Evolutionary conservation across 1,140 invertebrate genomes (phyloP).

Genomic region (Melanaphis sacchari): DNA sequence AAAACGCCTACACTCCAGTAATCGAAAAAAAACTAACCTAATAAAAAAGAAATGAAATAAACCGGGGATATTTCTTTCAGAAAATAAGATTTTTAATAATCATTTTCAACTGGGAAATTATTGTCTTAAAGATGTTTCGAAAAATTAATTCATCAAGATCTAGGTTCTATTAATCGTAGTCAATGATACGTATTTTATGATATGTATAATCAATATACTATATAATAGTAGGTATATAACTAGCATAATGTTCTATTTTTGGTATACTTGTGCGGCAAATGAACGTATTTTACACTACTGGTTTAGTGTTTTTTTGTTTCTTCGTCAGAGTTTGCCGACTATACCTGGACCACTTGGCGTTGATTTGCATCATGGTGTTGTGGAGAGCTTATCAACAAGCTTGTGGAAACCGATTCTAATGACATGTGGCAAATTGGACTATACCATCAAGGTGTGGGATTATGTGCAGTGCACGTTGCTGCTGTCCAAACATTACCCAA

Average conservation of each 20-base stretch:
- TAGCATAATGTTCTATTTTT: not conserved
- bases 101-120: no score
- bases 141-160: not conserved
- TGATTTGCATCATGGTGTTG: slow-evolving; percentile 78
- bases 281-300: not conserved
- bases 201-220: not conserved
- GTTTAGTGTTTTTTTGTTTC: not conserved
- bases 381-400: slow-evolving; percentile 82
- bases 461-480: slow-evolving; percentile 81
- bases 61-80: not conserved
- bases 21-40: no score
- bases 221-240: not conserved
- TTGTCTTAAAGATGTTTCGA: not conserved
- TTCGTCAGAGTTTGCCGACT: not conserved
- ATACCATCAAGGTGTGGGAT: slow-evolving; percentile 88
- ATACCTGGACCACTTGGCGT: slow-evolving; percentile 71
- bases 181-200: not conserved
- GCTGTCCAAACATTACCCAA: slow-evolving; percentile 80
- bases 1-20: not conserved
- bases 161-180: not conserved
- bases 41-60: not conserved
- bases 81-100: no score
- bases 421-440: slow-evolving; percentile 80
- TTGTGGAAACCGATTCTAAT: slow-evolving; percentile 88
- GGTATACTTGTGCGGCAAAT: not conserved